These are phyloP conservation scores for Andrena bucephala DNA, from an alignment of 2,888 invertebrate species.

Conservation along the genomic window DNA sequence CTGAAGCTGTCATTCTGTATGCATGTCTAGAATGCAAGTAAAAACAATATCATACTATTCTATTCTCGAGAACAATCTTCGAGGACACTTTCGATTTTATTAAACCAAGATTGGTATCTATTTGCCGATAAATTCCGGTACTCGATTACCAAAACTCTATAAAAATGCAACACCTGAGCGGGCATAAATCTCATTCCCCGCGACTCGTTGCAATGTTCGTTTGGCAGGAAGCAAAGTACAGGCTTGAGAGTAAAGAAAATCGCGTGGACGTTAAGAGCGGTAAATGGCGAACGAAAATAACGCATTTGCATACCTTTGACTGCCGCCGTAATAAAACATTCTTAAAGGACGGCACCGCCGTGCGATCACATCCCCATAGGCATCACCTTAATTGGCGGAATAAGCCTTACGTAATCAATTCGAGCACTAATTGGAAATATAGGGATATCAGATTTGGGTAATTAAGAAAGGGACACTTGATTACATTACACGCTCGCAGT, in stretches of 20 bases:
- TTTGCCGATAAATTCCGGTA: too few relatives aligned
- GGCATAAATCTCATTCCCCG: neutral
- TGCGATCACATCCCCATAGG: slow-evolving; percentile 44
- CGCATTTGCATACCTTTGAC: slow-evolving; percentile 53
- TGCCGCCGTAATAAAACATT: slow-evolving; percentile 52
- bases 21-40: too few relatives aligned
- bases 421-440: slow-evolving; percentile 74
- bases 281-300: slow-evolving; percentile 40
- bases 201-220: neutral
- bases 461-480: slow-evolving; percentile 69
- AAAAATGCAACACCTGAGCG: neutral
- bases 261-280: neutral
- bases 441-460: slow-evolving; percentile 71
- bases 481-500: slow-evolving; percentile 60
- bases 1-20: too few relatives aligned
- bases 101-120: too few relatives aligned
- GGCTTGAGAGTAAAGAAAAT: neutral
- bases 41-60: too few relatives aligned
- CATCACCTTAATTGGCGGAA: slow-evolving; percentile 63
- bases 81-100: too few relatives aligned
- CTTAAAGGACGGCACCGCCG: slow-evolving; percentile 40
- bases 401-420: slow-evolving; percentile 65
- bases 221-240: neutral
- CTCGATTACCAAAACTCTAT: neutral
- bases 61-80: too few relatives aligned